phyloP scores from a whole-genome alignment of 37 sponge, comb jelly and placozoan species.

The Agelas oroides region DNA sequence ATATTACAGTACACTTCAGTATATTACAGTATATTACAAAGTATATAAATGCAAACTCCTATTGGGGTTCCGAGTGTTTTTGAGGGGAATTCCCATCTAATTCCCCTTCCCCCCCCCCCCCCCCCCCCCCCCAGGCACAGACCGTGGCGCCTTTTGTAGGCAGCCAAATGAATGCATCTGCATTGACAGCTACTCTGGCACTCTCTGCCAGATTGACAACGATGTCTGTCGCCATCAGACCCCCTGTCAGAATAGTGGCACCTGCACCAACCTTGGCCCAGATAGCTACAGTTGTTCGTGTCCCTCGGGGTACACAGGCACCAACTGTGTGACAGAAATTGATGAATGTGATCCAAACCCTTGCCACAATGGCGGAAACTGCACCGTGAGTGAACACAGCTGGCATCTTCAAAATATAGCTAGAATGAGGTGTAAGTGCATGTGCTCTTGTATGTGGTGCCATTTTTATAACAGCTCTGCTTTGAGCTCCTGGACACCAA shows the following conservation, averaged over 20 bases:
- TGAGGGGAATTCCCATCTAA: no score
- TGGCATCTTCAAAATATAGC: no score
- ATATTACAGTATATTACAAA: no score
- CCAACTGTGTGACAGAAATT: conserved; percentile 44
- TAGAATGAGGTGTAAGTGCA: no score
- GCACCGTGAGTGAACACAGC: not conserved
- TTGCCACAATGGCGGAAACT: conserved; percentile 55
- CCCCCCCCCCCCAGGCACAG: not conserved
- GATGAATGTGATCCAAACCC: conserved; percentile 24
- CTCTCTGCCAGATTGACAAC: conserved; percentile 45
- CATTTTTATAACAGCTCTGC: no score
- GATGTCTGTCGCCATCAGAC: conserved; percentile 62
- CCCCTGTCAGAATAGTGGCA: conserved; percentile 63
- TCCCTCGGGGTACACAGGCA: conserved; percentile 52
- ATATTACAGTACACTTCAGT: no score
- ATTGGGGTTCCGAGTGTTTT: no score
- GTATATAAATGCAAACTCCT: no score
- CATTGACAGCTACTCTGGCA: conserved; percentile 48
- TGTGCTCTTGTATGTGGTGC: no score
- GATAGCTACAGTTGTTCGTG: conserved; percentile 49
- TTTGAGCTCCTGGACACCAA: no score
- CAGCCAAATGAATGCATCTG: conserved; percentile 42
- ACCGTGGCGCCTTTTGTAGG: conserved; percentile 35
- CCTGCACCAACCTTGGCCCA: conserved; percentile 32
- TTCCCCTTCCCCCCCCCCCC: not conserved